Evolutionary conservation across 2,888 invertebrate genomes (phyloP).

Genomic region (Hirudinaria manillensis): DNA sequence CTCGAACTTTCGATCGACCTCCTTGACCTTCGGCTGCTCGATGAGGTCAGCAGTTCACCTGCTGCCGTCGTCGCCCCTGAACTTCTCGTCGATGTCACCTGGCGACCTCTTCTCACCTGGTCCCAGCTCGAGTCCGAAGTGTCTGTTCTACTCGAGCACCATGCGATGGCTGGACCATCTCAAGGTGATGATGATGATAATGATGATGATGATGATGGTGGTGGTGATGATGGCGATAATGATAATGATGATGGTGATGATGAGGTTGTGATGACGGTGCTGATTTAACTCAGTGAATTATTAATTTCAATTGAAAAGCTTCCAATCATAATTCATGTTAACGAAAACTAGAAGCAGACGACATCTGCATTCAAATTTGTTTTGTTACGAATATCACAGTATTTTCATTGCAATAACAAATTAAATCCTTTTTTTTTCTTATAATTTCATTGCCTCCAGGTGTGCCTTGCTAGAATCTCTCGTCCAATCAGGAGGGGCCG

Average conservation of each 20-base stretch:
- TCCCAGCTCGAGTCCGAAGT: slow-evolving; percentile 32
- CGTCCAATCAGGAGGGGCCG: slow-evolving; percentile 85
- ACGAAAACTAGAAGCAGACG: background rate
- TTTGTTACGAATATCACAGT: too few relatives aligned
- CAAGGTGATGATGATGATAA: slow-evolving; percentile 60
- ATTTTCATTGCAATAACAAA: too few relatives aligned
- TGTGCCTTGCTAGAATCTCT: slow-evolving; percentile 73
- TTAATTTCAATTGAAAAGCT: background rate
- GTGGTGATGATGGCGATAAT: slow-evolving; percentile 18
- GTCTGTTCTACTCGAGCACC: slow-evolving; percentile 82
- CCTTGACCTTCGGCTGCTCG: slow-evolving; percentile 5
- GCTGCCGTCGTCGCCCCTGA: background rate
- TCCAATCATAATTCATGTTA: background rate
- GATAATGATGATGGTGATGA: slow-evolving; percentile 24
- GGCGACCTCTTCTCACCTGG: slow-evolving; percentile 8
- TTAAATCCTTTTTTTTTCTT: too few relatives aligned
- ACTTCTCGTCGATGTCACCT: slow-evolving; percentile 1
- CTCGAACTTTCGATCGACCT: slow-evolving; percentile 60
- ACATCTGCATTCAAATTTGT: too few relatives aligned
- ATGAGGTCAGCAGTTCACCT: slow-evolving; percentile 4
- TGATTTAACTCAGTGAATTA: background rate
- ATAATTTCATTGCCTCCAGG: slow-evolving; percentile 43
- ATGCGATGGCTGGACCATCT: slow-evolving; percentile 91
- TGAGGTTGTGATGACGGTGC: slow-evolving; percentile 21
- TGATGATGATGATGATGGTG: slow-evolving; percentile 23